Evolutionary conservation across 2,797 vertebrate genomes (phyloP).

Genomic region (Myotis myotis): DNA sequence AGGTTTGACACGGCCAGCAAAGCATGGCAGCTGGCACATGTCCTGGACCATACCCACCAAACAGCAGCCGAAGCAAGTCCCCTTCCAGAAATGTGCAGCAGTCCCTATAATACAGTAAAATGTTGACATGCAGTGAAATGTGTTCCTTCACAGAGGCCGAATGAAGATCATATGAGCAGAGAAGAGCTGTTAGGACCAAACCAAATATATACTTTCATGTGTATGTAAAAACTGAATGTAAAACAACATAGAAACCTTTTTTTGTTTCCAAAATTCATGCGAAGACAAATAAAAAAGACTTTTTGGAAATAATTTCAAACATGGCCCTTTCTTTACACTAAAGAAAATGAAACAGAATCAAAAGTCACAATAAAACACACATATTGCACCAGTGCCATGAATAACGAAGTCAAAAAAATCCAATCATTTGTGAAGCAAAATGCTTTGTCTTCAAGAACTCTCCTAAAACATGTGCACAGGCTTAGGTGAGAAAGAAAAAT

Average conservation of each 20-base stretch:
- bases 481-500: constrained; percentile 35
- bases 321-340: neutral
- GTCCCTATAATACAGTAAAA: constrained; percentile 53
- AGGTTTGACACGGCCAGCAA: neutral
- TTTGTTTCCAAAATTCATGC: neutral
- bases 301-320: neutral
- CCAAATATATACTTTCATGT: neutral
- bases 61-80: constrained; percentile 73
- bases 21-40: constrained; percentile 66
- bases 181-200: neutral
- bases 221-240: neutral
- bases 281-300: neutral
- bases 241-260: neutral
- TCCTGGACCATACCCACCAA: constrained; percentile 42
- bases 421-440: neutral
- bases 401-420: neutral
- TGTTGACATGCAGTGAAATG: constrained; percentile 30
- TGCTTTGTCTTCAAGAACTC: constrained; percentile 44
- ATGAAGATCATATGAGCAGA: neutral
- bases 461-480: neutral
- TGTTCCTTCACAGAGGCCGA: constrained; percentile 49
- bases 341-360: constrained; percentile 17
- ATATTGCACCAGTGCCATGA: neutral
- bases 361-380: constrained; percentile 19
- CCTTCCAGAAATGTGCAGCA: constrained; percentile 50